Evolutionary conservation across 2,113 vertebrate species (phyloP), one percentile per base, ranked within the genome.

Genomic region (Sclerurus mexicanus): DNA sequence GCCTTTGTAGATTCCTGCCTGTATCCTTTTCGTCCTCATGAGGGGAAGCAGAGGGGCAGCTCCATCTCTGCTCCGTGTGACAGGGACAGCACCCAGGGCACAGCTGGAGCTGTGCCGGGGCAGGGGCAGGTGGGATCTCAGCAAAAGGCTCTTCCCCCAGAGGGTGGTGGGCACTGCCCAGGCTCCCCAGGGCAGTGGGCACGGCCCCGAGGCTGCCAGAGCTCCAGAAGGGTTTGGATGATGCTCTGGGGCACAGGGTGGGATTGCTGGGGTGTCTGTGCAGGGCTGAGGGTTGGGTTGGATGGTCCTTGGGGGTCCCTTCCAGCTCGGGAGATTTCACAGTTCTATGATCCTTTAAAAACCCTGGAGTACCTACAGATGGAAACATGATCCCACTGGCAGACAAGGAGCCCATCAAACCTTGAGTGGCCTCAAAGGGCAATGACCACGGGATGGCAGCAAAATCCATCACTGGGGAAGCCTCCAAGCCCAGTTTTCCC

Each of bases 221-320:
- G 62, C 39, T 42, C 27, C 37, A 63, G 62, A 39, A 63, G 39
- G 7, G 27, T 21, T 42, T 9, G 62, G 55, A 62, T 30, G 40
- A 12, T 0, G 0, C 22, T 31, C 31, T 23, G n/a, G 21, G 56
- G 55, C 39, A 28, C 47, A 40, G 30, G n/a, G 19, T 30, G 47
- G 66, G 28, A 55, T n/a, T 21, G 24, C 5, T 47, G 66, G 47
- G n/a, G 39, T 69, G 39, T 4, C 62, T 59, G 73, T 14, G 28
- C 28, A 82, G 53, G 24, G 16, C 20, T 47, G 53, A 47, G 39
- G 35, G 47, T 2, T 55, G n/a, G 24, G 10, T n/a, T 68, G 0
- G 1, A 14, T 49, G 47, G 39, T 62, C 3, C 31, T 22, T 12
- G 25, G 22, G 20, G 40, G 30, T 62, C 47, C 40, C n/a, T 40